Conservation (phyloP, 2,113 vertebrate species). For the Melanotaenia duboulayi region DNA sequence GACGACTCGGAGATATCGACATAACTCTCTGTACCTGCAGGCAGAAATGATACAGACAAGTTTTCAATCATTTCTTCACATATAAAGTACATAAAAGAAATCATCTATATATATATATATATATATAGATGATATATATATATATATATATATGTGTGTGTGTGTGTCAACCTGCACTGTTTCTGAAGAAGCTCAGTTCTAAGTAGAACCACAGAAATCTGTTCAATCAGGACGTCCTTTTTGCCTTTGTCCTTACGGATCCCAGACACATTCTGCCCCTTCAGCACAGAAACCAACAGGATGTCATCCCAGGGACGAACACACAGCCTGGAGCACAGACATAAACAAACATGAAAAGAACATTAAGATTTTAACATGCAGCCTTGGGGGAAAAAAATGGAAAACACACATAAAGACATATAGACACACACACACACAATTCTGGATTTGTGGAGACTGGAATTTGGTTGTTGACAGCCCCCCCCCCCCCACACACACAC, state of each 20-base stretch:
- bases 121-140: no score
- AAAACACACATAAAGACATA: neutral
- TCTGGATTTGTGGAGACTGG: no score
- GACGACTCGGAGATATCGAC: conserved; percentile 79
- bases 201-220: conserved; percentile 72
- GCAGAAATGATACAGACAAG: neutral
- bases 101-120: no score
- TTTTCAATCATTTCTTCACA: neutral
- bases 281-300: conserved; percentile 85
- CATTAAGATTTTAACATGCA: neutral
- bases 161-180: conserved; percentile 71
- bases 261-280: conserved; percentile 85
- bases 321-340: conserved; percentile 73
- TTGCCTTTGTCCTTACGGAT: conserved; percentile 78
- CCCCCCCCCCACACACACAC: no score
- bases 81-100: neutral
- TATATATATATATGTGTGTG: no score
- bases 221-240: conserved; percentile 79
- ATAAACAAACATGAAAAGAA: neutral
- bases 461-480: no score
- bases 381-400: no score
- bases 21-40: conserved; percentile 80
- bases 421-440: no score
- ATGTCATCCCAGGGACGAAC: conserved; percentile 84
- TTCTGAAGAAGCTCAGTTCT: conserved; percentile 77